Evolutionary conservation across 2,113 vertebrate species (phyloP).

Genomic region (Paraplagusia blochii): DNA sequence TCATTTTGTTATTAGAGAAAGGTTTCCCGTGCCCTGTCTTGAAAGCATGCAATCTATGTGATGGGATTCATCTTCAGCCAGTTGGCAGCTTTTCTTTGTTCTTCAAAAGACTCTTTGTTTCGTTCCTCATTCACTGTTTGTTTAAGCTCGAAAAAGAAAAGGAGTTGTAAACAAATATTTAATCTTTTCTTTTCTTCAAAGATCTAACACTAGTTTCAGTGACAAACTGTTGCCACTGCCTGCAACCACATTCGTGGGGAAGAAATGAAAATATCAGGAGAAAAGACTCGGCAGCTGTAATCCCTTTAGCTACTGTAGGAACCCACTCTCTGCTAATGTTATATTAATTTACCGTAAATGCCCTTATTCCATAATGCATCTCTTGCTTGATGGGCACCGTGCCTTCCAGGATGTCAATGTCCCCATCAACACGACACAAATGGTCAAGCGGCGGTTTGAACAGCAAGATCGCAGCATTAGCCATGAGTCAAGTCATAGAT

Average conservation of each 20-base stretch:
- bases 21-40: slow-evolving; percentile 46
- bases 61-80: slow-evolving; percentile 48
- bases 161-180: slow-evolving; percentile 10
- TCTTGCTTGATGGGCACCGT: slow-evolving; percentile 54
- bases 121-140: slow-evolving; percentile 48
- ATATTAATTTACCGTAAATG: slow-evolving; percentile 47
- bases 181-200: slow-evolving; percentile 15
- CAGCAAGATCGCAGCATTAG: slow-evolving; percentile 67
- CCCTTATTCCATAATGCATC: slow-evolving; percentile 52
- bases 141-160: slow-evolving; percentile 31
- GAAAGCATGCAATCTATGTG: slow-evolving; percentile 49
- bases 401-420: slow-evolving; percentile 65
- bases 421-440: slow-evolving; percentile 62
- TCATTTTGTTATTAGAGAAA: slow-evolving; percentile 70
- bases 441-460: slow-evolving; percentile 66
- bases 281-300: slow-evolving; percentile 1
- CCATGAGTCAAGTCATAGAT: slow-evolving; percentile 68
- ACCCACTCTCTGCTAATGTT: slow-evolving; percentile 28
- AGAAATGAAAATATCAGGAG: slow-evolving; percentile 8
- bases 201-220: background rate
- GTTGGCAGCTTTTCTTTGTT: slow-evolving; percentile 65
- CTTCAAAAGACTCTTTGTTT: slow-evolving; percentile 66
- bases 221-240: background rate
- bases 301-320: slow-evolving; percentile 17
- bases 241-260: background rate